Conservation (phyloP, 35 echinoderm and acorn worm genomes). For the Lytechinus pictus region DNA sequence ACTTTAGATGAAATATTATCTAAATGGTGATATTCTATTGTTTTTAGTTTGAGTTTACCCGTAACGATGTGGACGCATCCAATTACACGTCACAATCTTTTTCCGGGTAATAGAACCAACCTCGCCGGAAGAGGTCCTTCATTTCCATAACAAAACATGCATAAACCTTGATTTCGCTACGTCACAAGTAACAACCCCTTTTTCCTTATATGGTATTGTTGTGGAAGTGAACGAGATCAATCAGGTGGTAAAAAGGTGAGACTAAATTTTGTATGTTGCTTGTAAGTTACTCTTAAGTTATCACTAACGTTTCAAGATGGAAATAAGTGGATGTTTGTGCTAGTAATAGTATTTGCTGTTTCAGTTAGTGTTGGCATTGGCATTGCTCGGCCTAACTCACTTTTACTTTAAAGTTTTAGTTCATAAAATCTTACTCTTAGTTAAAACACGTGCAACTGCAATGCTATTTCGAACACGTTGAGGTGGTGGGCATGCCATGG, state of each 20-base stretch:
- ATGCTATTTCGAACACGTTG: no score
- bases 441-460: no score
- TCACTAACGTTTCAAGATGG: not conserved
- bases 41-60: no score
- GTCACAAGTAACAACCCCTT: conserved; percentile 33
- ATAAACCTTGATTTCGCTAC: conserved; percentile 31
- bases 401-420: no score
- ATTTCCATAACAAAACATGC: conserved; percentile 67
- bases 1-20: no score
- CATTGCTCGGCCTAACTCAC: no score
- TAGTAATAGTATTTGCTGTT: no score
- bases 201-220: conserved; percentile 58
- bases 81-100: conserved; percentile 51
- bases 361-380: no score
- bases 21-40: no score
- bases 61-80: conserved; percentile 14
- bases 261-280: not conserved
- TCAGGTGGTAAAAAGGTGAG: conserved; percentile 37
- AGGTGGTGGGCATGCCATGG: no score
- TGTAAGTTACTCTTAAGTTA: not conserved
- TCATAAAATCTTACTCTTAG: no score
- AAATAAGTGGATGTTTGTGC: not conserved
- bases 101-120: conserved; percentile 54
- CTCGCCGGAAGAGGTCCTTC: conserved; percentile 50
- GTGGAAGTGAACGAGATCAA: conserved; percentile 52